A percentile compares a stretch with the other conserved stretches of the same genome.
Evolutionary conservation across 2,797 vertebrate species (phyloP).

Genomic region (Crax fasciolata): DNA sequence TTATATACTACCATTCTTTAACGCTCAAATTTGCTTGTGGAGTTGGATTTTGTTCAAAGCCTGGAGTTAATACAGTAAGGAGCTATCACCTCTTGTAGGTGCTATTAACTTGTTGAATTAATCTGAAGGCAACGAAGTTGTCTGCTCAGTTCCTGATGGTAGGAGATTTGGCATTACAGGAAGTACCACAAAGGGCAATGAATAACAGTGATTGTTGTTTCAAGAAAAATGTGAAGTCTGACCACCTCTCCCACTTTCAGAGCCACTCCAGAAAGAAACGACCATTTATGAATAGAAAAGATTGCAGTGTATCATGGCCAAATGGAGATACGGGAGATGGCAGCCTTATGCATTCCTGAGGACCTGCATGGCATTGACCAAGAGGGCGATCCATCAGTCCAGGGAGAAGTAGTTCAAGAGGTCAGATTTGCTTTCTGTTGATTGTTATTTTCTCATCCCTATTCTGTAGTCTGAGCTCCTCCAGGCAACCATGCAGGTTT

Average conservation of each 20-base stretch:
- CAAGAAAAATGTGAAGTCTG: background rate
- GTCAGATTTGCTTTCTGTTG: background rate
- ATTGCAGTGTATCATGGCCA: background rate
- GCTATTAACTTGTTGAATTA: background rate
- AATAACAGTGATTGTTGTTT: background rate
- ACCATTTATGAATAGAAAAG: background rate
- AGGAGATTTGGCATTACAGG: background rate
- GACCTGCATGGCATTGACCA: fast-evolving
- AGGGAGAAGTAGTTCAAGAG: background rate
- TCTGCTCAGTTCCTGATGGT: background rate
- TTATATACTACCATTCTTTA: background rate
- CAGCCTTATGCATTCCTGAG: background rate
- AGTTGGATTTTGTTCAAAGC: background rate
- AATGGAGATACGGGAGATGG: background rate
- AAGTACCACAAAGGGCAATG: background rate
- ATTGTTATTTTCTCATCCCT: background rate
- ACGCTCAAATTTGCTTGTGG: background rate
- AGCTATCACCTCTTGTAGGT: background rate
- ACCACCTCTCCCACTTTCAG: background rate
- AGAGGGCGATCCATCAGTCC: background rate
- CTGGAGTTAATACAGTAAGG: background rate
- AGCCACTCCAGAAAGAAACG: background rate
- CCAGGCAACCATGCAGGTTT: background rate
- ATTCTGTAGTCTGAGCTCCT: background rate
- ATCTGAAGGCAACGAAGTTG: background rate